These are phyloP conservation scores for Balearica regulorum DNA, from an alignment of 2,797 vertebrate species.

Conservation along the genomic window DNA sequence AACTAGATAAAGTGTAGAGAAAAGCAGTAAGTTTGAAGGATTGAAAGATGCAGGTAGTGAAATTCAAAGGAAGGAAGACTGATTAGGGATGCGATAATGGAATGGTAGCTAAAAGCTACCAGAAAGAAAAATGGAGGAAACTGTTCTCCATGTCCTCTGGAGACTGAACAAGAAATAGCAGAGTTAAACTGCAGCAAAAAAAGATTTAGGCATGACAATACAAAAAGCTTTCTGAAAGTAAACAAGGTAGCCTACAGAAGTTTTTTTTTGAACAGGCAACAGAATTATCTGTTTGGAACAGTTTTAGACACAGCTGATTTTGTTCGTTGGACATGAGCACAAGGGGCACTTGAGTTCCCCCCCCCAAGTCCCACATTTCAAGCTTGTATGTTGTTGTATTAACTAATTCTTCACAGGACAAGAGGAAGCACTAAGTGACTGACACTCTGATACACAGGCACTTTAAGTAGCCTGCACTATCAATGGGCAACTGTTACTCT, in stretches of 20 bases:
- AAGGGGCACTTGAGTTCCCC: background rate
- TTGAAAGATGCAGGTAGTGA: background rate
- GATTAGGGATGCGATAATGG: background rate
- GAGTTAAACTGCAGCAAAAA: background rate
- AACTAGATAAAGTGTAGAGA: background rate
- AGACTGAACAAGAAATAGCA: background rate
- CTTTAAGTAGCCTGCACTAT: background rate
- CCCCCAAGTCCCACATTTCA: background rate
- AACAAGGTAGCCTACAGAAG: background rate
- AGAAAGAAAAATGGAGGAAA: background rate
- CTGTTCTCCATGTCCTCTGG: background rate
- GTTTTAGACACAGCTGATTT: background rate
- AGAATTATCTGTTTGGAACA: background rate
- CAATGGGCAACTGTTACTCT: background rate
- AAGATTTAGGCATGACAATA: background rate
- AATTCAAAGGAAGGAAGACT: background rate
- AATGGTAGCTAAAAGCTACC: background rate
- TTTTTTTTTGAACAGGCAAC: background rate
- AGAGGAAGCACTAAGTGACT: background rate
- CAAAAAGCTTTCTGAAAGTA: background rate
- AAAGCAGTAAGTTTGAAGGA: background rate
- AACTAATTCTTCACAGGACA: background rate
- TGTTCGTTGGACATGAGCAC: background rate
- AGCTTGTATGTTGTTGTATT: background rate
- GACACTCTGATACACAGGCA: background rate